These are phyloP conservation scores for Ophthalmolycus amberensis DNA, from an alignment of 2,113 vertebrate species.

Conservation along the genomic window DNA sequence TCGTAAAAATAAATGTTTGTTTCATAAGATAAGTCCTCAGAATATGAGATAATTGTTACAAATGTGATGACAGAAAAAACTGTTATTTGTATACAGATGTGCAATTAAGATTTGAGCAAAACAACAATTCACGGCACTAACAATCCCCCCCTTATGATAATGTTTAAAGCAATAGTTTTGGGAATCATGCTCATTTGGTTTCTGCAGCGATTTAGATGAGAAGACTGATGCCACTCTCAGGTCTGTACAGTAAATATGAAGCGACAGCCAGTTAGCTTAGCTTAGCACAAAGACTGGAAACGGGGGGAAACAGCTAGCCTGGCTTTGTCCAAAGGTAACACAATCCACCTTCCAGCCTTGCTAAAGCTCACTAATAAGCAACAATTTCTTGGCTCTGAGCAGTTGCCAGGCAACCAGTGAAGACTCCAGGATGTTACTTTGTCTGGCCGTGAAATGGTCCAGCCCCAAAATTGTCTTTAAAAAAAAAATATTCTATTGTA, in stretches of 20 bases:
- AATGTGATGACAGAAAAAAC: conserved; percentile 13
- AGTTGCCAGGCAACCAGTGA: conserved; percentile 12
- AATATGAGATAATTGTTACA: conserved; percentile 5
- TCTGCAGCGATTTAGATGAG: background rate
- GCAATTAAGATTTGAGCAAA: conserved; percentile 4
- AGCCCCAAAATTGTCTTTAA: too few relatives aligned
- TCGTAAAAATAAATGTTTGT: conserved; percentile 10
- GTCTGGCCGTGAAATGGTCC: conserved; percentile 6
- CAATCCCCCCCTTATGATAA: background rate
- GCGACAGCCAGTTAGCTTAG: background rate
- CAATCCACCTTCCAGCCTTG: background rate
- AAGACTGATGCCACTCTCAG: background rate
- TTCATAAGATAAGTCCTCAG: background rate
- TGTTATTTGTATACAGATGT: background rate
- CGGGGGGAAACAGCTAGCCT: background rate
- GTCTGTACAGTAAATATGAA: background rate
- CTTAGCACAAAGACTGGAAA: background rate
- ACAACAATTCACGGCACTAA: background rate
- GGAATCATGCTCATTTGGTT: background rate
- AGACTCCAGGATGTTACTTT: background rate
- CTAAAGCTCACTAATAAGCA: background rate
- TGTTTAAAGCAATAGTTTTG: background rate
- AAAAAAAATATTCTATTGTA: background rate
- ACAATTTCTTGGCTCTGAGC: conserved; percentile 1
- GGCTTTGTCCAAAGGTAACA: background rate